Base-by-base conservation (phyloP, 2,888 invertebrate species). In the Tachina grossa region DNA sequence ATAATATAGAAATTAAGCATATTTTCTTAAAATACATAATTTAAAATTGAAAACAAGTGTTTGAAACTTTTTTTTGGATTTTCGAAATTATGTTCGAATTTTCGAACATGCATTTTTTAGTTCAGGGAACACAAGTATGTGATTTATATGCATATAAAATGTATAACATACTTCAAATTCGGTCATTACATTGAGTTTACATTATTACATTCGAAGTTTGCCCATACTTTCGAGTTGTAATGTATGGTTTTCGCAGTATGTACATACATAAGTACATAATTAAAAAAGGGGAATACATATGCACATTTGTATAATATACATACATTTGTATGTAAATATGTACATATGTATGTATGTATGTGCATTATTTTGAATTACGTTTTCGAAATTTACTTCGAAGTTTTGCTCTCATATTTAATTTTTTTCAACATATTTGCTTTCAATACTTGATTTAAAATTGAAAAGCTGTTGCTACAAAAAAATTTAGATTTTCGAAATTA, bases 31-130 rank as follows among this genome's bases (percentile, higher is more conserved):
- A 57, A 22, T 13, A 22, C 5, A 31, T 10, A 13, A 19, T 19
- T 22, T 4, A 55, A 22, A 11, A 13, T 22, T 13, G 14, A 31
- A 57, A 57, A 31, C 2, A 22, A 14, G 57, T n/a, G 0, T 59
- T 41, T 13, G 14, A 59, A 41, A 3, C 1, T 39, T 2, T 14
- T 1, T 51, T 55, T 61, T 43, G 61, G 11, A 16, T 43, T 61
- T 55, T 31, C 31, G 31, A 31, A 31, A 31, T 31, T 31, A 31
- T 22, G 31, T 63, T 63, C 63, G 63, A 61, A 31, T 57, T 57
- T 57, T 57, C 31, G 57, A 6, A n/a, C 14, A 57, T 31, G 9
- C 13, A 4, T 57, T 57, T 57, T 57, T 31, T 13, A 22, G 8
- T 31, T 22, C 14, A 5, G 1, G 19, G 6, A 57, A 14, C 13